Conservation (phyloP, 1,140 invertebrate species). For the Elymnias hypermnestra region DNA sequence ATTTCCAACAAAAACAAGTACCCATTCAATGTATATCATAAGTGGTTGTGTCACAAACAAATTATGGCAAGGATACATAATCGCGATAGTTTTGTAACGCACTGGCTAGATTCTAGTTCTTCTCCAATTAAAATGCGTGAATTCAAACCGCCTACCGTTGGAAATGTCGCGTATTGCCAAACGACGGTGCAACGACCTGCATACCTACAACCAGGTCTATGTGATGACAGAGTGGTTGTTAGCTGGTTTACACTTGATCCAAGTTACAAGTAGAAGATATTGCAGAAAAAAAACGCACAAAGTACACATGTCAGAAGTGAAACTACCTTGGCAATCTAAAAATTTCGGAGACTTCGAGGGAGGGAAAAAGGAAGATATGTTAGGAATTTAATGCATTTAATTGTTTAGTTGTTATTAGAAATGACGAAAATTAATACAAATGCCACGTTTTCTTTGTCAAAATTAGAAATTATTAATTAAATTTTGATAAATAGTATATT, state of each 20-base stretch:
- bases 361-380: too few relatives aligned
- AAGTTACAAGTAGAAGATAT: slow-evolving; percentile 9
- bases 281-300: too few relatives aligned
- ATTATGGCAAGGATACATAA: slow-evolving; percentile 24
- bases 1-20: background rate
- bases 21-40: background rate
- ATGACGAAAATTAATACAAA: too few relatives aligned
- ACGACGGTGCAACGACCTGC: slow-evolving; percentile 61
- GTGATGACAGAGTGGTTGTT: slow-evolving; percentile 66
- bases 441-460: too few relatives aligned
- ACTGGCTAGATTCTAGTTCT: slow-evolving; percentile 51
- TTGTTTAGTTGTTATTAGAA: too few relatives aligned
- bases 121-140: slow-evolving; percentile 58
- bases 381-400: too few relatives aligned
- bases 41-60: slow-evolving; percentile 16
- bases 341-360: too few relatives aligned
- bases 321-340: too few relatives aligned
- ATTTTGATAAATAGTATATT: too few relatives aligned
- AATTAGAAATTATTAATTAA: too few relatives aligned
- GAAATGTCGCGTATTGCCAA: slow-evolving; percentile 64
- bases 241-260: slow-evolving; percentile 23
- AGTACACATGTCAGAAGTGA: too few relatives aligned
- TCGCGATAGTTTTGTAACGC: slow-evolving; percentile 40
- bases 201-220: slow-evolving; percentile 68
- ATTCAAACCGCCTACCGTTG: slow-evolving; percentile 34